Evolutionary conservation across 2,797 vertebrate species (phyloP).

Genomic region (Rhadinocentrus ornatus): DNA sequence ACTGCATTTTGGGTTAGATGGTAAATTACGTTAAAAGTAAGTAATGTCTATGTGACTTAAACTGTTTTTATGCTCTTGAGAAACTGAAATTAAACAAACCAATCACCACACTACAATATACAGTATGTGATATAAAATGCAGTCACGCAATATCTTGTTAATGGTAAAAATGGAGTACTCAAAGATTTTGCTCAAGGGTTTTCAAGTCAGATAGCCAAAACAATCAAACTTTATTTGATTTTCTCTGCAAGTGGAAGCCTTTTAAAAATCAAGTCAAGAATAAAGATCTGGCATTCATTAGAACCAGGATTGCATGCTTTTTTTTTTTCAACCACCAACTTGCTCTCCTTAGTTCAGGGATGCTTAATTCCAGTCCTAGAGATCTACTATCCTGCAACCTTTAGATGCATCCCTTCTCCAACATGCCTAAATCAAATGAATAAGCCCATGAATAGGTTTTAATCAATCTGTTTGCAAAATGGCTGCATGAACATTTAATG

Average conservation of each 20-base stretch:
- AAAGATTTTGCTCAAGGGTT: not conserved
- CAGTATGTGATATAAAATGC: not conserved
- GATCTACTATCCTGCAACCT: too few relatives aligned
- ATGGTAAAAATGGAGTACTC: constrained; percentile 1
- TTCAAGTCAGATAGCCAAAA: constrained; percentile 1
- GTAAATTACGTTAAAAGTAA: constrained; percentile 44
- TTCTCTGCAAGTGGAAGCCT: not conserved
- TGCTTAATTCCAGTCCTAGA: too few relatives aligned
- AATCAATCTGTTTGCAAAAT: too few relatives aligned
- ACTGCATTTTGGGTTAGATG: constrained; percentile 38
- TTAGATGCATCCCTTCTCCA: too few relatives aligned
- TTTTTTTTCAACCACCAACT: too few relatives aligned
- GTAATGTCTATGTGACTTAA: constrained; percentile 42
- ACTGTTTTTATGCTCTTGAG: constrained; percentile 28
- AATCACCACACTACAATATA: not conserved
- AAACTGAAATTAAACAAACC: constrained; percentile 30
- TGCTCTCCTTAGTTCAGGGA: too few relatives aligned
- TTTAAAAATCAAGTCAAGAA: not conserved
- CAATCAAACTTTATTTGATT: constrained; percentile 1
- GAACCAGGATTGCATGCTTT: not conserved
- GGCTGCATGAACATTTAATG: too few relatives aligned
- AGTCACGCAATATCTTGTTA: constrained; percentile 8
- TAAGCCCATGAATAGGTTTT: too few relatives aligned
- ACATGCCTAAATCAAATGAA: too few relatives aligned
- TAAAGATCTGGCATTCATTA: not conserved